These are phyloP conservation scores for Misgurnus mizolepis DNA, from an alignment of 2,113 vertebrate genomes.

Conservation along the genomic window DNA sequence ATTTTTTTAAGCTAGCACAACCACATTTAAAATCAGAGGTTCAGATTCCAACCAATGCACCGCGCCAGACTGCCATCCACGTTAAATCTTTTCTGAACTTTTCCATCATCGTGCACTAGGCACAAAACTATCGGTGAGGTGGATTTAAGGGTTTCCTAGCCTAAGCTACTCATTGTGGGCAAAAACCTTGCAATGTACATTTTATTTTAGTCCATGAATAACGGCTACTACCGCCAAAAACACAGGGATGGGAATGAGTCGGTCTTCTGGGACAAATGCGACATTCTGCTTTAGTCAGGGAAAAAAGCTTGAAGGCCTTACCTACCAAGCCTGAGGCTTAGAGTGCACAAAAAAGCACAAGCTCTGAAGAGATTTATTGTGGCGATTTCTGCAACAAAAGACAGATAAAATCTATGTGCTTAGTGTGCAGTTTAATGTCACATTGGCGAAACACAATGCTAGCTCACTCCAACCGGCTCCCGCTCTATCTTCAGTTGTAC, in stretches of 20 bases:
- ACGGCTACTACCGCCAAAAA: conserved; percentile 19
- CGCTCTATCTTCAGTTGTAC: conserved; percentile 27
- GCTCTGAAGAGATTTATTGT: conserved; percentile 41
- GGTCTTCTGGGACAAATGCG: conserved; percentile 3
- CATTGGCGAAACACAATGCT: conserved; percentile 34
- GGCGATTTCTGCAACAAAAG: conserved; percentile 52
- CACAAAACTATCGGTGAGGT: conserved; percentile 18
- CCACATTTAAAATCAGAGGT: neutral
- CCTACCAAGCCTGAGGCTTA: conserved; percentile 6
- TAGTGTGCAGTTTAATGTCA: conserved; percentile 47
- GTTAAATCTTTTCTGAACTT: neutral
- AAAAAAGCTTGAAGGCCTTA: conserved; percentile 25
- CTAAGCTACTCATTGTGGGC: conserved; percentile 36
- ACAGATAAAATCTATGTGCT: conserved; percentile 52
- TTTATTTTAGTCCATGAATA: conserved; percentile 40
- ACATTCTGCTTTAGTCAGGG: conserved; percentile 46
- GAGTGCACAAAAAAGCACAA: conserved; percentile 8
- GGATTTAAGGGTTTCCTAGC: conserved; percentile 29
- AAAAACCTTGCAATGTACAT: conserved; percentile 32
- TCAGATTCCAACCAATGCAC: neutral
- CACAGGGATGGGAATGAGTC: neutral
- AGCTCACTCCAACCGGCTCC: conserved; percentile 49
- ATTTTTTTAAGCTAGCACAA: neutral
- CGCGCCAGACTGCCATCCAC: conserved; percentile 4
- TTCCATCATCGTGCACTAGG: conserved; percentile 7